Percentiles rank a stretch among this genome's conserved stretches.
phyloP scores from a whole-genome alignment of 1,140 invertebrate species.

The Calliopsis andreniformis region DNA sequence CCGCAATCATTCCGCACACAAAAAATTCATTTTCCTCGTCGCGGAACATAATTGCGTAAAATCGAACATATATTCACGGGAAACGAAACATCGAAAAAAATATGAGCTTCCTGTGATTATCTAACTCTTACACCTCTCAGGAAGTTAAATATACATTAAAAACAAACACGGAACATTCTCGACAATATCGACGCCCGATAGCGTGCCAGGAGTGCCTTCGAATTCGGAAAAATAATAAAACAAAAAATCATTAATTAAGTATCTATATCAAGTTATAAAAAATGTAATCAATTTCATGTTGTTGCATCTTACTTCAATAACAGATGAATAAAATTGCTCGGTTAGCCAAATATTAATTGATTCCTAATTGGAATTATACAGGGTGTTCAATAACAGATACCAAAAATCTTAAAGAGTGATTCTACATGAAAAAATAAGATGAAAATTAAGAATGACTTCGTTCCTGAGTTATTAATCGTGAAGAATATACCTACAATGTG shows the following conservation, averaged over 20 bases:
- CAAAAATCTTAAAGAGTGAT: too few species aligned
- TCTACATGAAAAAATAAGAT: too few species aligned
- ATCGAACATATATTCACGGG: background rate
- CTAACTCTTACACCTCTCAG: too few species aligned
- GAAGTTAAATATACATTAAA: constrained; percentile 24
- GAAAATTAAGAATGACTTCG: too few species aligned
- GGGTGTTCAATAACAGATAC: too few species aligned
- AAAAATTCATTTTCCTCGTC: background rate
- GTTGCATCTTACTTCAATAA: too few species aligned
- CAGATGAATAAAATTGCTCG: too few species aligned
- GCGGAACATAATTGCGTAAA: background rate
- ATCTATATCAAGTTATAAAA: background rate
- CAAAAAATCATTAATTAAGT: background rate
- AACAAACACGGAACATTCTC: background rate
- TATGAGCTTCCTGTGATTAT: too few species aligned
- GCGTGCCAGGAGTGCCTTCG: background rate
- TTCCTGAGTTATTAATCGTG: too few species aligned
- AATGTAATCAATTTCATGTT: background rate
- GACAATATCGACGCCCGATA: constrained; percentile 12
- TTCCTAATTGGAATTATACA: too few species aligned
- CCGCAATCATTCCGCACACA: background rate
- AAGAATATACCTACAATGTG: too few species aligned
- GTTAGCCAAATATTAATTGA: too few species aligned
- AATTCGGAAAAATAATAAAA: constrained; percentile 4
- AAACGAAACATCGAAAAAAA: background rate